These are phyloP conservation scores for Leucopsar rothschildi DNA, from an alignment of 2,113 vertebrate genomes.

Conservation along the genomic window DNA sequence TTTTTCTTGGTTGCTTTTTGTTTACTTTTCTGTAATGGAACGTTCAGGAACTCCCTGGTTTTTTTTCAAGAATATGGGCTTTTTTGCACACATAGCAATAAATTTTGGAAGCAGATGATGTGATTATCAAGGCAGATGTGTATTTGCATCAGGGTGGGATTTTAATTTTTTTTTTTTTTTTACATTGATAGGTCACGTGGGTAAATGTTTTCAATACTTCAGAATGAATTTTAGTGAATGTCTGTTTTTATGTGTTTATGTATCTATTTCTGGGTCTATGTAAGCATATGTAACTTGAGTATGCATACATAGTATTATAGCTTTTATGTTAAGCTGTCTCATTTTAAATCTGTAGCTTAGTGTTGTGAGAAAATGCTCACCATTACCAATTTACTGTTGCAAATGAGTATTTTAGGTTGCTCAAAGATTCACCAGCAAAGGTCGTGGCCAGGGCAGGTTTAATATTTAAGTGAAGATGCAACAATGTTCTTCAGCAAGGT, in stretches of 20 bases:
- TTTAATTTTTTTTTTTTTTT: neutral
- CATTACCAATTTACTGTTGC: neutral
- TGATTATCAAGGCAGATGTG: neutral
- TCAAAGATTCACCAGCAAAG: neutral
- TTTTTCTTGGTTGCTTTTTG: neutral
- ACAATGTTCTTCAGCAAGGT: neutral
- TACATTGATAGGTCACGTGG: rapidly evolving
- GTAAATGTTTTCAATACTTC: neutral
- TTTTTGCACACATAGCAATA: neutral
- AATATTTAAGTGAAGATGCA: neutral
- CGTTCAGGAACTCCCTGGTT: neutral
- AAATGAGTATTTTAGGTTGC: rapidly evolving
- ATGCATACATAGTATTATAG: neutral
- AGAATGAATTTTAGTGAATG: neutral
- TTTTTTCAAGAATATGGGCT: neutral
- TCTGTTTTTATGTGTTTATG: neutral
- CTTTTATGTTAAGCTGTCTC: neutral
- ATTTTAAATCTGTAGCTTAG: neutral
- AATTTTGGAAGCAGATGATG: neutral
- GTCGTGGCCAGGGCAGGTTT: neutral
- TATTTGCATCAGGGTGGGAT: neutral
- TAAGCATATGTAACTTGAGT: neutral
- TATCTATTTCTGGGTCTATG: neutral
- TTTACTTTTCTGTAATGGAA: neutral
- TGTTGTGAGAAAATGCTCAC: neutral